Base-by-base conservation (phyloP, 2,888 invertebrate species). In the Atherix ibis region DNA sequence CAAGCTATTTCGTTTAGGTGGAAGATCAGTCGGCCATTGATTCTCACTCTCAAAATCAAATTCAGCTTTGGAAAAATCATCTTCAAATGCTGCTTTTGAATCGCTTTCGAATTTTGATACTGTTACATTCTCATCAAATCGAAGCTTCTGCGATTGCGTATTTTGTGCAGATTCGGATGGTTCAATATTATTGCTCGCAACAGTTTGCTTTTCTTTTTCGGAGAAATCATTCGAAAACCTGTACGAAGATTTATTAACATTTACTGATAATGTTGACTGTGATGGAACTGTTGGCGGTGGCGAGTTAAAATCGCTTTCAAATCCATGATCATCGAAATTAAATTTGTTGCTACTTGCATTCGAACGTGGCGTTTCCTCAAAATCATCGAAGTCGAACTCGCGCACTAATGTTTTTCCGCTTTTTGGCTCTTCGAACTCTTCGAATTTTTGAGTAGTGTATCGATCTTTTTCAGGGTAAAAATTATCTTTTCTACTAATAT, bases 91-190 rank as follows among this genome's bases (percentile, higher is more conserved):
- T 17, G 33, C 37, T 34, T 35, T 31, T 30, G 40, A 38, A 44
- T 57, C 57, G 36, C 44, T 45, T 40, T 58, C 56, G 25, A 62
- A 62, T 38, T 62, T 59, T 4, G 62, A 61, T 3, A 62, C 50
- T 29, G 74, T 69, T 46, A 80, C 80, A 53, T 79, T 78, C 52
- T 80, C 79, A 49, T 79, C 78, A 53, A 79, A 79, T 45, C 70
- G 62, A 22, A 62, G 40, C 37, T 60, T 61, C 32, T 58, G 60
- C 2, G 52, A 53, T 16, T 42, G 42, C 13, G 51, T 50, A 15
- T 32, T 16, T 10, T 28, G 19, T 10, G 22, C 16, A 26, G 40
- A 39, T 4, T 46, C 46, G 24, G 41, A 35, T 10, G 45, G 44
- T 15, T 34, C 32, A 29, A 32, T 36, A 22, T 34, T 40, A 13